Conservation (phyloP, 2,888 invertebrate genomes). For the Scelioninae gen. 1 region DNA sequence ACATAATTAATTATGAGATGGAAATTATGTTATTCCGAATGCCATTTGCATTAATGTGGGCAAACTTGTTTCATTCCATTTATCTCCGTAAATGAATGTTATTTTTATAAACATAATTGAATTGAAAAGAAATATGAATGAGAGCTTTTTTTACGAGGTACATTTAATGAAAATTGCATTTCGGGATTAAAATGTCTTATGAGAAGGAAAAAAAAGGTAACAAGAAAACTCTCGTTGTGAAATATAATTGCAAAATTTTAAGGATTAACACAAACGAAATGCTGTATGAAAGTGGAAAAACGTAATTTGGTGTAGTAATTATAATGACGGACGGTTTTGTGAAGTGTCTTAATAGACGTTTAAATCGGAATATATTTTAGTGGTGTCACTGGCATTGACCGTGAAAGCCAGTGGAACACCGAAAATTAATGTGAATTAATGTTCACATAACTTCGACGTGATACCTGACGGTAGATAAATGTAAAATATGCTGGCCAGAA, state of each 20-base stretch:
- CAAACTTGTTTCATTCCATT: not conserved
- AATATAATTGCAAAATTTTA: not conserved
- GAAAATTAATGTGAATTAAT: constrained; percentile 55
- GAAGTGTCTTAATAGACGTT: constrained; percentile 41
- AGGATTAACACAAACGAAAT: not conserved
- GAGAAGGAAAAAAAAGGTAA: not conserved
- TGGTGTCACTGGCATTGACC: constrained; percentile 42
- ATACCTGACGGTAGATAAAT: constrained; percentile 22
- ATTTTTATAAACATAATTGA: not conserved
- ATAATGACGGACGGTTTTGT: constrained; percentile 16
- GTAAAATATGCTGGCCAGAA: constrained; percentile 19
- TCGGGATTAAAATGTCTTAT: constrained; percentile 15
- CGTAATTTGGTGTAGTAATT: constrained; percentile 2
- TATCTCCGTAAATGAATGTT: too few species aligned
- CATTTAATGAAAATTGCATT: constrained; percentile 17
- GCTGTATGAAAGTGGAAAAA: constrained; percentile 7
- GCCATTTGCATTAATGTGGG: constrained; percentile 12
- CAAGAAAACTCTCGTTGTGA: not conserved
- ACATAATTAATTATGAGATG: constrained; percentile 18
- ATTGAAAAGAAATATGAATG: not conserved
- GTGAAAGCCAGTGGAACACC: constrained; percentile 34
- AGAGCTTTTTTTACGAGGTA: not conserved
- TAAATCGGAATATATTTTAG: constrained; percentile 33
- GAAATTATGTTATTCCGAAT: not conserved
- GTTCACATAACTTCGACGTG: constrained; percentile 14